Base-by-base conservation (phyloP, 1,140 invertebrate species). In the Pseudobourletiella spinata region DNA sequence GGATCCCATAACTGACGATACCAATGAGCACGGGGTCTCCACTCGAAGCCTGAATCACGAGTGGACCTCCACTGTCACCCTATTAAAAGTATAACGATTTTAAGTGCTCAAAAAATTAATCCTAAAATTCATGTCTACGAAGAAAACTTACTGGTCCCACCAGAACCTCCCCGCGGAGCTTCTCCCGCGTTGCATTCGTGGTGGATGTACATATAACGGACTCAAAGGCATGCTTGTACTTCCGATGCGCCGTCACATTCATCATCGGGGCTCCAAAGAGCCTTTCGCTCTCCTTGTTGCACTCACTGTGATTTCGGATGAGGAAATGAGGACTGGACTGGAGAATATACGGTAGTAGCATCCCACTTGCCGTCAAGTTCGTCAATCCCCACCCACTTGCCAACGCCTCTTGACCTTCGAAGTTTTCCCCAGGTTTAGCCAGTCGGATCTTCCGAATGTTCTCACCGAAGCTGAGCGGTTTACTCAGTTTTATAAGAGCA, bases 61-160 rank as follows among this genome's bases (percentile, higher is more conserved):
- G n/a, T 28, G 58, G 51, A 6, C 63, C 63, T 20, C 63, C 63
- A 30, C 35, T 48, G 28, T 65, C 63, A 1, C 63, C 63, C 43
- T 59, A 26, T 18, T 58, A 39, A 18, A 51, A 35, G 46, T n/a
- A 18, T n/a, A 48, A 4, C 11, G 11, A 8, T 22, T 48, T 8
- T 48, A 6, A 11, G 22, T 48, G 15, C 22, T 48, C 22, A 8
- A 8, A 8, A 15, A 48, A 22, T 4, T 48, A 8, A 6, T 15
- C 15, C 22, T n/a, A 22, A 4, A 8, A 48, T 18, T 8, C 22
- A 28, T 14, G 39, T 59, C 18, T 39, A 39, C 8, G 8, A 39
- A 39, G 8, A 39, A 11, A 11, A 22, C 18, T 50, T 3, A 59
- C 35, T 50, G 57, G 18, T 30, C 56, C 29, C 1, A 43, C 26